phyloP scores from a whole-genome alignment of 2,888 invertebrate species.

The Dendrolimus houi region DNA sequence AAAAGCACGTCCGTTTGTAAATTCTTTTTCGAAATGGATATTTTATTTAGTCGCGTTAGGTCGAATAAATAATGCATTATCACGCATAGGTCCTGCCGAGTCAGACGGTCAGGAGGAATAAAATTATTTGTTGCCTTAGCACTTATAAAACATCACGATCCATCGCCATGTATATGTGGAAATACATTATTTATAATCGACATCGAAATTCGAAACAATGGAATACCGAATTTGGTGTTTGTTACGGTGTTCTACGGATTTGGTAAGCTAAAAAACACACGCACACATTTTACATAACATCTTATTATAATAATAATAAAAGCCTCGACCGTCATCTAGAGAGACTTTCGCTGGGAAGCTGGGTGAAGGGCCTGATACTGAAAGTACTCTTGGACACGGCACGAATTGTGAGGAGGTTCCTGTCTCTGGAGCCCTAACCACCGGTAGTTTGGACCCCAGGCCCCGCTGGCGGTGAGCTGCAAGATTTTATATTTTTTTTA shows the following conservation, averaged over 20 bases:
- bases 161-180: background rate
- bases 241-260: background rate
- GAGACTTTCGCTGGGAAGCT: no score
- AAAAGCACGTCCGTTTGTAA: conserved; percentile 48
- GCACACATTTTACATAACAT: no score
- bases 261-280: background rate
- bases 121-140: conserved; percentile 53
- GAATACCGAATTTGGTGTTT: background rate
- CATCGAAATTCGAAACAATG: background rate
- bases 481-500: no score
- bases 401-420: no score
- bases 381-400: no score
- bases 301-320: no score
- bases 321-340: no score
- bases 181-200: background rate
- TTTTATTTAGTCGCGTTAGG: conserved; percentile 70
- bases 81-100: conserved; percentile 55
- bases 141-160: conserved; percentile 36
- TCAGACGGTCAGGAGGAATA: conserved; percentile 42
- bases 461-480: no score
- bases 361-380: no score
- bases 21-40: conserved; percentile 68
- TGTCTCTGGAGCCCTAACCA: no score
- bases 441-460: no score
- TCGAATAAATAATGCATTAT: conserved; percentile 74